These are phyloP conservation scores for Pentalonia nigronervosa DNA, from an alignment of 1,140 invertebrate species.

Conservation along the genomic window DNA sequence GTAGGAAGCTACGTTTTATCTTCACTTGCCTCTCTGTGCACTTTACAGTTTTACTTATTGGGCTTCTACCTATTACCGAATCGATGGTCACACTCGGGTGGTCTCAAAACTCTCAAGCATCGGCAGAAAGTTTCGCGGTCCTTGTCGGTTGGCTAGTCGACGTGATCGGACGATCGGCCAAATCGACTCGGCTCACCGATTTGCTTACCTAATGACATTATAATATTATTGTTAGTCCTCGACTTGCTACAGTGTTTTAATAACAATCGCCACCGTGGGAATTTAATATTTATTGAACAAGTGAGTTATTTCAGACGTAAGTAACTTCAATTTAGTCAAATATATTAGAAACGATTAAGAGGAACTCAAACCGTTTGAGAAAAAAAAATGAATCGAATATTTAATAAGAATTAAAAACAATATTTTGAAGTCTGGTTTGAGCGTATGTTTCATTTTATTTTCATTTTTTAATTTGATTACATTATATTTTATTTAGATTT, in stretches of 20 bases:
- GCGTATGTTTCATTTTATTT: too few species aligned
- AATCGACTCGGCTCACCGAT: neutral
- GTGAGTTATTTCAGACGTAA: neutral
- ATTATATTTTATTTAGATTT: neutral
- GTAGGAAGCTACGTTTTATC: neutral
- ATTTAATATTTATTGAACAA: neutral
- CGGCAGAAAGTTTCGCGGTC: neutral
- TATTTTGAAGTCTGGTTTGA: too few species aligned
- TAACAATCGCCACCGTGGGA: neutral
- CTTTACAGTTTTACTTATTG: neutral
- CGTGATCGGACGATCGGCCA: neutral
- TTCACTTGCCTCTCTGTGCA: neutral
- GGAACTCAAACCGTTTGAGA: neutral
- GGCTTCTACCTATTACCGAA: neutral
- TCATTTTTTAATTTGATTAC: neutral
- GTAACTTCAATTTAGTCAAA: neutral
- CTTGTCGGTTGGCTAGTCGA: conserved; percentile 10
- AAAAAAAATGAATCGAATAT: neutral
- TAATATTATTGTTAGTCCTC: neutral
- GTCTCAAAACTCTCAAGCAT: neutral
- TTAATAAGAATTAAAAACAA: too few species aligned
- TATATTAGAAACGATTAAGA: neutral
- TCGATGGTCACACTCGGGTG: neutral
- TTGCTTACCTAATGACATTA: neutral
- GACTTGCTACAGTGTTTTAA: neutral